Base-by-base conservation (phyloP, 2,888 invertebrate genomes). In the Aethes cnicana region DNA sequence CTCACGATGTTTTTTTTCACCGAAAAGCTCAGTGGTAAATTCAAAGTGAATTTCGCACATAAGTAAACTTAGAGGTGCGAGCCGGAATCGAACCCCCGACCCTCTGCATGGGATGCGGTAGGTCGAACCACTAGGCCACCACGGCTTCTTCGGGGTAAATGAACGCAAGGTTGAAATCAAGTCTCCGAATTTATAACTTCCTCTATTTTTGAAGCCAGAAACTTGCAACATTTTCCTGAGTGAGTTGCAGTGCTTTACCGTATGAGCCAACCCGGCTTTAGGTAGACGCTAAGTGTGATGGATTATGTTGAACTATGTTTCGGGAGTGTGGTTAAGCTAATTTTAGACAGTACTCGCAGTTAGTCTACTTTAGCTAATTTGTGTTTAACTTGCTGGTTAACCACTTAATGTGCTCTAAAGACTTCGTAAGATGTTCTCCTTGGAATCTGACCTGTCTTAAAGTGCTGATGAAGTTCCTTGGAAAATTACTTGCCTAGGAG, bases 201-300 rank as follows among this genome's bases (percentile, higher is more conserved):
- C n/a, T 12, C 6, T 28, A 9, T 6, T 28, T 11, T 28, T 6
- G 12, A 28, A 2, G 6, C 11, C 12, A 9, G 11, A 11, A 2
- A 8, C 6, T 17, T 28, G 8, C 1, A 17, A 11, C 26, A 8
- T 30, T 12, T 12, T 8, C 5, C 8, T 18, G 12, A 16, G 32
- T 32, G 8, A 8, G 9, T 14, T 26, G 14, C 16, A 25, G 3
- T 25, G 39, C 18, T 20, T 35, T 20, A 20, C 14, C 25, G 23
- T 28, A 20, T 47, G 17, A 25, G 21, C 23, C 3, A 1, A 43
- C 14, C 7, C 8, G 43, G 33, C 26, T 42, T 33, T 44, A 33
- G 21, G n/a, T n/a, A n/a, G n/a, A n/a, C 30, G 14, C 37, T 47
- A 21, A 47, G 47, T 30, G 37, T 37, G 37, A 47, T 39, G 47